Percentiles rank a stretch among this genome's conserved stretches.
phyloP scores from a whole-genome alignment of 2,888 invertebrate genomes.

The Luperina testacea region DNA sequence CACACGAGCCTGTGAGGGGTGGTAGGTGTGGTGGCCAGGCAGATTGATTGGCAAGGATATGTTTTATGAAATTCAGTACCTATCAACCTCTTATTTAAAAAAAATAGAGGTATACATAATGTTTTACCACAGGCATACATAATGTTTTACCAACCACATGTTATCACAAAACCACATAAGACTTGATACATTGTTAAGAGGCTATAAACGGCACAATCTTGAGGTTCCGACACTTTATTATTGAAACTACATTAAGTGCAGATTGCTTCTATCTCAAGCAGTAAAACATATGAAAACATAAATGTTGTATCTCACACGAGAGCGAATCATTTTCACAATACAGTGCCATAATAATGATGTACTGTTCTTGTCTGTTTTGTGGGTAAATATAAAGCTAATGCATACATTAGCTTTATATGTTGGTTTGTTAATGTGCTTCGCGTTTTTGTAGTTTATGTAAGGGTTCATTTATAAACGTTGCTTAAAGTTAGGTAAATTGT shows the following conservation, averaged over 20 bases:
- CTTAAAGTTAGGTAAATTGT: not conserved
- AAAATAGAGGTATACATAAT: not conserved
- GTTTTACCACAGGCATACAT: not conserved
- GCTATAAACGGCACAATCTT: constrained; percentile 40
- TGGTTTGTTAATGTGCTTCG: not conserved
- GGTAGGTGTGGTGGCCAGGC: not conserved
- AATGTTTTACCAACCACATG: not conserved
- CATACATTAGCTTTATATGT: no score
- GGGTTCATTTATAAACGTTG: not conserved
- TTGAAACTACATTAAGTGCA: constrained; percentile 29
- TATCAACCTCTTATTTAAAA: no score
- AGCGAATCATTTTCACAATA: not conserved
- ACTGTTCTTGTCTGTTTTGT: not conserved
- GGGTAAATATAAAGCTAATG: not conserved
- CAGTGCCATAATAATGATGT: not conserved
- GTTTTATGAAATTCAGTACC: not conserved
- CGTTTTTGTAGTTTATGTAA: not conserved
- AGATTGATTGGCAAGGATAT: no score
- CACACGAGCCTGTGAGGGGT: no score
- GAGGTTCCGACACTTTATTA: constrained; percentile 32
- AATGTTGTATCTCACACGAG: constrained; percentile 23
- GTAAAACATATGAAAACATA: constrained; percentile 38
- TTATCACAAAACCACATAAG: not conserved
- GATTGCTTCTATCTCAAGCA: constrained; percentile 38
- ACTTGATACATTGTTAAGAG: constrained; percentile 17